Base-by-base conservation (phyloP, 2,797 vertebrate genomes). In the Pteronotus mesoamericanus region DNA sequence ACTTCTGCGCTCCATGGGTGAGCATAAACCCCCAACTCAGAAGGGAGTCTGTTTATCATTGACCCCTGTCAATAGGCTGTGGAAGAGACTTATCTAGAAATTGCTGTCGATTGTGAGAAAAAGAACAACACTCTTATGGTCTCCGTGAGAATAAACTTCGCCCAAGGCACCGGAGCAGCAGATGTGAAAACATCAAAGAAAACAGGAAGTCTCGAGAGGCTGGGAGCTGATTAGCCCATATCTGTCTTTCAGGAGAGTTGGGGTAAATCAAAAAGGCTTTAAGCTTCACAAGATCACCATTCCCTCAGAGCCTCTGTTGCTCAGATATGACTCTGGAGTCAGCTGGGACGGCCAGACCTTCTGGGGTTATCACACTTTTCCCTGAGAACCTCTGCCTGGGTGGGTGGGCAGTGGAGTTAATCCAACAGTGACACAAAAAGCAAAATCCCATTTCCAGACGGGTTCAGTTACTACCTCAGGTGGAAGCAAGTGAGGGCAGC, bases 181-280 rank as follows among this genome's bases (percentile, higher is more conserved):
- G 64, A 89, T 64, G 46, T n/a, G 66, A 96, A 88, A 72, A 48
- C 32, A 66, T 55, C 44, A 71, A 86, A 89, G 95, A 80, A 88
- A 95, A 94, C 88, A 96, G 95, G 94, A 97, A 88, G 53, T 86
- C 72, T 55, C 59, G 80, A 93, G 94, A 59, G 61, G 15, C 44
- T 82, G 53, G 84, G 44, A 89, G 80, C 94, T 10, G 64, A 96
- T 91, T 79, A 97, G 74, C 21, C 72, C 14, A 0, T 57, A 57
- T 74, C 83, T 93, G 86, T 91, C 82, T 77, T 94, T 89, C 51
- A 57, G 74, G 80, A 85, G 84, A 84, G n/a, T 91, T 86, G 82
- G 75, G 71, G 85, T 64, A 57, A 90, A 95, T 90, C 72, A 0
- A 66, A 29, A 87, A 97, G 53, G 39, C 29, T 29, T 42, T 46